Evolutionary conservation across 2,113 vertebrate genomes (phyloP).

Genomic region (Gulo gulo): DNA sequence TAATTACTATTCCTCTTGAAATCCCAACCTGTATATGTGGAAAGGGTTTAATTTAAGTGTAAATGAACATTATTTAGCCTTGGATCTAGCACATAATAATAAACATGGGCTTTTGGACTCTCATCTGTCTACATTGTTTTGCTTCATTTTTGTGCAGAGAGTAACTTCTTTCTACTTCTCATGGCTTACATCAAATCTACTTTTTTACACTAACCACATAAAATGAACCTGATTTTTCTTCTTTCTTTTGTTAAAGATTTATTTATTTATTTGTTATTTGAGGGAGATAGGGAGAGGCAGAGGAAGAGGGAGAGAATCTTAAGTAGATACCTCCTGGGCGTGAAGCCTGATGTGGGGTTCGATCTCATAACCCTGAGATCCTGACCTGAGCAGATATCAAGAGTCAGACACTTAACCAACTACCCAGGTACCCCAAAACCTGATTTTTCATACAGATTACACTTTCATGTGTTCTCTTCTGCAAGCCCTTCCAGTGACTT

Average conservation of each 20-base stretch:
- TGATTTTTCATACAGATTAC: too few relatives aligned
- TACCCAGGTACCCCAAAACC: neutral
- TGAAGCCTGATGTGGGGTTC: neutral
- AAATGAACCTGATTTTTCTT: neutral
- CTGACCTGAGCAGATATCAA: neutral
- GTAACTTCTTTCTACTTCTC: neutral
- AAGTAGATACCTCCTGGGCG: neutral
- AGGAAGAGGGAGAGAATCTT: neutral
- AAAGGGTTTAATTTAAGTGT: constrained; percentile 7
- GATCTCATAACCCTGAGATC: neutral
- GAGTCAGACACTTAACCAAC: neutral
- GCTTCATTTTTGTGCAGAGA: neutral
- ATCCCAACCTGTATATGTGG: neutral
- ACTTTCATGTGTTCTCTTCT: neutral
- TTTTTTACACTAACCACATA: neutral
- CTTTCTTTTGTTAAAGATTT: neutral
- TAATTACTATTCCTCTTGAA: neutral
- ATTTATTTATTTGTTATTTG: neutral
- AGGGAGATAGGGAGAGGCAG: neutral
- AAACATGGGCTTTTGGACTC: neutral
- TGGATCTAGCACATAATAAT: neutral
- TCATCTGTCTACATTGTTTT: neutral
- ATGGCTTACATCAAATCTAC: neutral
- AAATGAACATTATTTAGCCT: neutral
- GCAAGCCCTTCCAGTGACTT: neutral